phyloP scores from a whole-genome alignment of 2,113 vertebrate species.

The Sialia sialis region DNA sequence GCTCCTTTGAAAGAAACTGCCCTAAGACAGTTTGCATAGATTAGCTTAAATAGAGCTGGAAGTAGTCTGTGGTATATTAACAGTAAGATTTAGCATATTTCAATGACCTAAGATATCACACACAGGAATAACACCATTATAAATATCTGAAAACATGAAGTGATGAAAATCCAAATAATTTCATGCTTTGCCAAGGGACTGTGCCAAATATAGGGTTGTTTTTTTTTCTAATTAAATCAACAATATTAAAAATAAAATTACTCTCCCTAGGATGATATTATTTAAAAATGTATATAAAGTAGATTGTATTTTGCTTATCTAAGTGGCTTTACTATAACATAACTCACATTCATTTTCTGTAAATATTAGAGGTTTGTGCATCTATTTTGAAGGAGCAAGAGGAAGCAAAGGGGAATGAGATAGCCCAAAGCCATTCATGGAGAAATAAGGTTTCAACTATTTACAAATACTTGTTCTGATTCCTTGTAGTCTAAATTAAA shows the following conservation, averaged over 20 bases:
- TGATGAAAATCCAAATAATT: background rate
- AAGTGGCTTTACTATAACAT: background rate
- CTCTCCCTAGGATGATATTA: background rate
- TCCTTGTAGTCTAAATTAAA: conserved; percentile 26
- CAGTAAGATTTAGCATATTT: background rate
- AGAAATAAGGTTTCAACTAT: conserved; percentile 26
- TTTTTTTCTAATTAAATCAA: conserved; percentile 46
- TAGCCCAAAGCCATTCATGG: background rate
- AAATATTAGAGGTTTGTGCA: background rate
- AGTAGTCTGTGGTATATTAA: background rate
- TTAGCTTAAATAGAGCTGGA: background rate
- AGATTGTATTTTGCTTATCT: background rate
- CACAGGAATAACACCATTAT: background rate
- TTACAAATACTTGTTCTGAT: conserved; percentile 33
- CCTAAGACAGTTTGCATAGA: background rate
- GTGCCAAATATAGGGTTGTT: background rate
- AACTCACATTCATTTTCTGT: background rate
- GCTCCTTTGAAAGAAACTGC: background rate
- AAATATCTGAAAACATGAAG: background rate
- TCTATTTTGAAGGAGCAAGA: background rate
- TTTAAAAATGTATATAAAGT: background rate
- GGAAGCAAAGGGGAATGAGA: background rate
- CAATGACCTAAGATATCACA: background rate
- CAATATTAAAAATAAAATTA: conserved; percentile 40
- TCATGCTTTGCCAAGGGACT: background rate